A percentile compares a stretch with the other conserved stretches of the same genome.
phyloP scores from a whole-genome alignment of 2,113 vertebrate genomes.

The Empidonax alnorum region DNA sequence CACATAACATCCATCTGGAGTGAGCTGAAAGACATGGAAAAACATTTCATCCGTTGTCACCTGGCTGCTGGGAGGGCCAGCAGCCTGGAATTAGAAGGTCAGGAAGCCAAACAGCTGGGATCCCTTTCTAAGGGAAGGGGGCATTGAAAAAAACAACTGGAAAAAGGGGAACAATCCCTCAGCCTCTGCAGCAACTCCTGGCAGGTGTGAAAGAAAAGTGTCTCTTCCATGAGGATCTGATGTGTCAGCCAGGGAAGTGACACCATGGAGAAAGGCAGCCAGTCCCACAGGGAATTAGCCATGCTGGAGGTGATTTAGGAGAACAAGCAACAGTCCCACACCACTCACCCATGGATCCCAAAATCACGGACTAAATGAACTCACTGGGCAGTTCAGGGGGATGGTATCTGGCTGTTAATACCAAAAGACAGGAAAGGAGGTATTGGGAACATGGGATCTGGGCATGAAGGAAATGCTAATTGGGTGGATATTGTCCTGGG shows the following conservation, averaged over 20 bases:
- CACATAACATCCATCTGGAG: no score
- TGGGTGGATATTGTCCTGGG: background rate
- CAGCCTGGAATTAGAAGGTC: background rate
- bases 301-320: background rate
- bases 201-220: background rate
- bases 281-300: background rate
- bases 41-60: background rate
- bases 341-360: background rate
- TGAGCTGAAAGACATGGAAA: background rate
- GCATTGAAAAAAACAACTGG: background rate
- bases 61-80: background rate
- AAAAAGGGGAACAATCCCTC: background rate
- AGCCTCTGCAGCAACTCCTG: background rate
- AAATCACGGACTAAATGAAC: background rate
- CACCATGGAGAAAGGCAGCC: background rate
- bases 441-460: background rate
- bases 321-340: background rate
- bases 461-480: background rate
- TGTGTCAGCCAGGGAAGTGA: background rate
- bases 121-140: background rate
- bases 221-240: background rate
- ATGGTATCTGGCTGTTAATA: no score
- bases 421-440: background rate
- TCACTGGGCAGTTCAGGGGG: background rate
- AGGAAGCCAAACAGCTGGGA: background rate